Evolutionary conservation across 1,140 invertebrate genomes (phyloP).

Genomic region (Cydia splendana): DNA sequence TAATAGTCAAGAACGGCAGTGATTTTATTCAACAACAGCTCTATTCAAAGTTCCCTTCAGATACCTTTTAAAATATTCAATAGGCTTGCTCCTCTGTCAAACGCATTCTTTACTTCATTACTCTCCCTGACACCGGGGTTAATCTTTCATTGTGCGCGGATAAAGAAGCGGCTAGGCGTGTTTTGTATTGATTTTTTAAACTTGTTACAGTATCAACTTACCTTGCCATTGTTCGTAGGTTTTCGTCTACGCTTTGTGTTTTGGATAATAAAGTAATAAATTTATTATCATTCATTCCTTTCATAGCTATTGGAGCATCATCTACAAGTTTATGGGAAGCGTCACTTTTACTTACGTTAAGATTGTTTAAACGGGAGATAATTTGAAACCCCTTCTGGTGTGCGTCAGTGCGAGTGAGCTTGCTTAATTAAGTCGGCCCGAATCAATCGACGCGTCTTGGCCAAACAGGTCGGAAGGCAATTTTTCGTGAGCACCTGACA

Average conservation of each 20-base stretch:
- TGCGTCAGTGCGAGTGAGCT: constrained; percentile 1
- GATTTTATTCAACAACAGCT: constrained; percentile 27
- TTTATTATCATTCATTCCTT: constrained; percentile 40
- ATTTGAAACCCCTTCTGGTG: constrained; percentile 15
- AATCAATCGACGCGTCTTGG: constrained; percentile 41
- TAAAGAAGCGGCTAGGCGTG: constrained; percentile 44
- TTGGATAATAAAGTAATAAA: constrained; percentile 6
- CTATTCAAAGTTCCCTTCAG: constrained; percentile 25
- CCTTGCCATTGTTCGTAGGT: not conserved
- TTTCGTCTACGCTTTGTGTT: constrained; percentile 12
- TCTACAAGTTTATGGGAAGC: not conserved
- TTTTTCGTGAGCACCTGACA: constrained; percentile 58
- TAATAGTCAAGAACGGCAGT: constrained; percentile 4
- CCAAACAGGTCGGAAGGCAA: constrained; percentile 44
- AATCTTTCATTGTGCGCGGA: constrained; percentile 64
- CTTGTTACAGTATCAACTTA: constrained; percentile 21
- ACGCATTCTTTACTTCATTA: constrained; percentile 63
- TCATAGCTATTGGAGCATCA: constrained; percentile 40
- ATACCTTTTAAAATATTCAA: constrained; percentile 63
- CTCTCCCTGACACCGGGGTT: constrained; percentile 58
- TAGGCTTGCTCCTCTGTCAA: constrained; percentile 58
- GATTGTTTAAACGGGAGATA: constrained; percentile 6
- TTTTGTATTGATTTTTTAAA: constrained; percentile 52
- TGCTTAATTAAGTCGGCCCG: constrained; percentile 41
- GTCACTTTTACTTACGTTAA: constrained; percentile 9